These are phyloP conservation scores for Agrypnus murinus DNA, from an alignment of 2,888 invertebrate species.

Conservation along the genomic window DNA sequence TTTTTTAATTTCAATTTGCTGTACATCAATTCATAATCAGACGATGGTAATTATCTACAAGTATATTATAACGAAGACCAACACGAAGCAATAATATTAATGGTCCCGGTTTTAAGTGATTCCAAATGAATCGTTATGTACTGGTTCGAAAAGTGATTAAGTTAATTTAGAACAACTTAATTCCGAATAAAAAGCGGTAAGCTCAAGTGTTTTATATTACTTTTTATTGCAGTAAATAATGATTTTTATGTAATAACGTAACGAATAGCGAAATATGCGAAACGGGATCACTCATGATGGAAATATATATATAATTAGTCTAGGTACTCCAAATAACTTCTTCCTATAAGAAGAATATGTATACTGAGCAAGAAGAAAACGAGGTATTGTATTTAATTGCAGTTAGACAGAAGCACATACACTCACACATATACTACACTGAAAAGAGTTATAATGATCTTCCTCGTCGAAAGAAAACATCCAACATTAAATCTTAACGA, in stretches of 20 bases:
- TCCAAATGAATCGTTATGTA: background rate
- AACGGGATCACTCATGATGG: conserved; percentile 1
- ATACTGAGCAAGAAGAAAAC: background rate
- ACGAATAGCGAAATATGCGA: background rate
- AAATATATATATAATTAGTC: conserved; percentile 11
- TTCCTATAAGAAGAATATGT: too few relatives aligned
- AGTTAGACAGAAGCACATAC: too few relatives aligned
- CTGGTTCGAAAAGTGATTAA: background rate
- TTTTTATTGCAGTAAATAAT: background rate
- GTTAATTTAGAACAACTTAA: conserved; percentile 17
- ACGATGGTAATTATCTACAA: too few relatives aligned
- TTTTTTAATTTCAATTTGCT: too few relatives aligned
- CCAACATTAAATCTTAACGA: conserved; percentile 36
- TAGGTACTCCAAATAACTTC: background rate
- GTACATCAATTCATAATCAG: too few relatives aligned
- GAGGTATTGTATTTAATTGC: conserved; percentile 22
- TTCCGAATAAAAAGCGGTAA: conserved; percentile 1
- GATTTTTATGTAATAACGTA: conserved; percentile 4
- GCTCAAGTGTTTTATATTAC: too few relatives aligned
- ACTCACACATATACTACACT: background rate
- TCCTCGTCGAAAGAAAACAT: conserved; percentile 27
- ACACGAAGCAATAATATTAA: background rate
- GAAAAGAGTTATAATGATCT: conserved; percentile 18
- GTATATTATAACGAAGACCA: too few relatives aligned
- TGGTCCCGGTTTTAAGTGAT: background rate